Conservation (phyloP, 2,888 invertebrate genomes). For the Schrankia costaestrigalis region DNA sequence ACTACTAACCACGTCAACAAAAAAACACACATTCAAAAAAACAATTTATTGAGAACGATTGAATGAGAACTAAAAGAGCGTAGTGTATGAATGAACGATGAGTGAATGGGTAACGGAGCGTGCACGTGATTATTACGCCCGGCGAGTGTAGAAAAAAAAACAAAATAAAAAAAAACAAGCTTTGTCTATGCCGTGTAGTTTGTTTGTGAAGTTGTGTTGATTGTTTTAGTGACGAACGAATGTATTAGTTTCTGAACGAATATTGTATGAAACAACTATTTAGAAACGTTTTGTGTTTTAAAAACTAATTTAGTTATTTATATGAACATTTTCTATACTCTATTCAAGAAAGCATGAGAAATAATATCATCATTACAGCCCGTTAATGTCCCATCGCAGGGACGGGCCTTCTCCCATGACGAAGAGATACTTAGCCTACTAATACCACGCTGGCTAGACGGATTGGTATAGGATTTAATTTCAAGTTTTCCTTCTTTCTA, state of each 20-base stretch:
- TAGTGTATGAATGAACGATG: slow-evolving; percentile 22
- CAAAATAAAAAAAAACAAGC: slow-evolving; percentile 14
- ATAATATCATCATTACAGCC: too few species aligned
- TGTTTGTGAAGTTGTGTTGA: slow-evolving; percentile 11
- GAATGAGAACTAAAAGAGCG: slow-evolving; percentile 11
- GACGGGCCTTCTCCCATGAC: too few species aligned
- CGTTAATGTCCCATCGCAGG: too few species aligned
- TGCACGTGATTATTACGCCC: slow-evolving; percentile 23
- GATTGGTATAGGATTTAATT: too few species aligned
- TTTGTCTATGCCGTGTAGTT: slow-evolving; percentile 13
- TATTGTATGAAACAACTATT: slow-evolving; percentile 1
- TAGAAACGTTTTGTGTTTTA: neutral
- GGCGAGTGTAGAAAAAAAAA: slow-evolving; percentile 22
- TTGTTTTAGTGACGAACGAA: slow-evolving; percentile 13
- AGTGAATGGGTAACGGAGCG: slow-evolving; percentile 30
- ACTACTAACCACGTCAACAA: too few species aligned
- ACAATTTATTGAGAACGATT: slow-evolving; percentile 15
- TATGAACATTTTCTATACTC: too few species aligned
- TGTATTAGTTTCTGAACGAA: slow-evolving; percentile 2
- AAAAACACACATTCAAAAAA: too few species aligned
- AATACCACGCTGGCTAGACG: too few species aligned
- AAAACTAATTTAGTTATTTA: too few species aligned
- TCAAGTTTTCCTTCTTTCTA: too few species aligned
- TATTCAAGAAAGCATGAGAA: too few species aligned
- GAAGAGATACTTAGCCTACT: too few species aligned